phyloP scores from a whole-genome alignment of 2,113 vertebrate genomes.

The Neofelis nebulosa region DNA sequence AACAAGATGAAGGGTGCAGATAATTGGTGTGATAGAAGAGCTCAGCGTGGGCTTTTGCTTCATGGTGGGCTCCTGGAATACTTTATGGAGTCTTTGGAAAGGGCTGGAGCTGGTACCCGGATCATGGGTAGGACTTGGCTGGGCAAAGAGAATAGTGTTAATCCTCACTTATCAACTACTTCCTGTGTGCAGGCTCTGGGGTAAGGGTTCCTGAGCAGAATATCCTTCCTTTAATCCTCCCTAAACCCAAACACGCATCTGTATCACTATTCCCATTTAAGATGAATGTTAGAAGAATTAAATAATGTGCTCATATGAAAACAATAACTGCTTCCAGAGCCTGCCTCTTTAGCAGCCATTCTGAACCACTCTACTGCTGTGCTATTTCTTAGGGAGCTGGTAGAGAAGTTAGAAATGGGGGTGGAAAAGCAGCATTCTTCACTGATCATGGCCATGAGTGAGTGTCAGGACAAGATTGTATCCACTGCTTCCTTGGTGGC shows the following conservation, averaged over 20 bases:
- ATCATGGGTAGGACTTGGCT: neutral
- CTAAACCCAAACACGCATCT: neutral
- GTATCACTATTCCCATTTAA: neutral
- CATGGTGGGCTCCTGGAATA: neutral
- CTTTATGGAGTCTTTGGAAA: neutral
- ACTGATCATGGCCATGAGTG: neutral
- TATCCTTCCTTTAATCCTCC: neutral
- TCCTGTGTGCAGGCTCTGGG: neutral
- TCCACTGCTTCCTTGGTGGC: neutral
- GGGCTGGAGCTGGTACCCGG: neutral
- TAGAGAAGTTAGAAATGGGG: neutral
- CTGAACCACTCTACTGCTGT: neutral
- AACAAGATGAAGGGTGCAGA: neutral
- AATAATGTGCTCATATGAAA: neutral
- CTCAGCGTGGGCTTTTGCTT: neutral
- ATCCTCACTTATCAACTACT: neutral
- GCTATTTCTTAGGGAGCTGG: neutral
- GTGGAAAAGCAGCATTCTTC: neutral
- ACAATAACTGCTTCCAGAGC: neutral
- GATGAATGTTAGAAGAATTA: neutral
- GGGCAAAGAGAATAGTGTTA: neutral
- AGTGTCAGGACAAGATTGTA: neutral
- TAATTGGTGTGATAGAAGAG: neutral
- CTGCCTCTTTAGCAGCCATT: neutral
- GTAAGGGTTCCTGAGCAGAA: neutral